Base-by-base conservation (phyloP, 30 jellyfish, hydroid and myxozoan species). In the Turritopsis rubra region DNA sequence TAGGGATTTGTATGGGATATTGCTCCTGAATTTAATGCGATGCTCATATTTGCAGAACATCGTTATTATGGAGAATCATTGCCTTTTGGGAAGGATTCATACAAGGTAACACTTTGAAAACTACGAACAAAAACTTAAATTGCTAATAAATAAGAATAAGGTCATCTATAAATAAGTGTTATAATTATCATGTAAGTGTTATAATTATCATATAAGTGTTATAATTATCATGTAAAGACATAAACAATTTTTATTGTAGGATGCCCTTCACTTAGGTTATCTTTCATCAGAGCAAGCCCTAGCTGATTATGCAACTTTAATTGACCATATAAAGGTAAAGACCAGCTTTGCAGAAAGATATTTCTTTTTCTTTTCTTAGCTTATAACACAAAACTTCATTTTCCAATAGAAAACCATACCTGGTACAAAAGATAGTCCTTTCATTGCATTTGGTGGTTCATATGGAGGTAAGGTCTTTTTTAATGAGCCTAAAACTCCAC, bases 1-100 rank as follows among this genome's bases (percentile, higher is more conserved):
- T 54, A 91, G 97, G 97, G 97, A 0, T 91, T 91, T 54, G 84
- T 91, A 95, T 91, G 97, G 97, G 97, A 91, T 78, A 91, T 91
- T 73, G 97, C 97, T 30, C 96, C 96, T 28, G 96, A 91, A 71
- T 91, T 91, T 79, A 76, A 81, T 84, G 97, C 97, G 29, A 87
- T 91, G 96, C 89, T 91, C 72, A 91, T 91, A 18, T 91, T 91
- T 84, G 97, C 97, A 18, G 97, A 91, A 87, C 97, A 91, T 65
- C 85, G 97, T 13, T 91, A 87, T 73, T 91, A 91, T 80, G 97
- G 97, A 66, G 85, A 83, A 31, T 87, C 97, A 21, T 75, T 91
- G 53, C 97, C 97, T 60, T 91, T 87, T 91, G 97, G 97, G 74
- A 83, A 79, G 66, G 95, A 91, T 28, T 91, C 97, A 8, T 91